A percentile compares a stretch with the other conserved stretches of the same genome.
phyloP scores from a whole-genome alignment of 1,140 invertebrate genomes.

The Drosophila albomicans region DNA sequence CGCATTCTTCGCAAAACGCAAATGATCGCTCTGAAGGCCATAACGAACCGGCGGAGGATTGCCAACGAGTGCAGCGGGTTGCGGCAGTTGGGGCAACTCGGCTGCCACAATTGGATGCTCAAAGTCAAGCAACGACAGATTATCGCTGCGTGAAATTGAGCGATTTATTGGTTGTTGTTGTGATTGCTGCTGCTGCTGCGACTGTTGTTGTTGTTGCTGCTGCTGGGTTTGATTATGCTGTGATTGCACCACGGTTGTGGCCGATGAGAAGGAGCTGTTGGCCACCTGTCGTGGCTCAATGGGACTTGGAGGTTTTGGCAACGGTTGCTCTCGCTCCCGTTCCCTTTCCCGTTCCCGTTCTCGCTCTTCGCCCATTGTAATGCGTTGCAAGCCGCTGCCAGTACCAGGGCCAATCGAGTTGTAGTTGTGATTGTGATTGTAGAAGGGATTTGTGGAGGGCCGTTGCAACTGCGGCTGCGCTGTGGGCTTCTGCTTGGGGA shows the following conservation, averaged over 20 bases:
- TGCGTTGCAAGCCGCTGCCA: conserved; percentile 41
- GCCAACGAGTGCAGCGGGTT: conserved; percentile 50
- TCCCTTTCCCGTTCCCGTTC: conserved; percentile 17
- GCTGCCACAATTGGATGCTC: conserved; percentile 82
- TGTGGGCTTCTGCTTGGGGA: conserved; percentile 73
- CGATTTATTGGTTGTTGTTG: conserved; percentile 45
- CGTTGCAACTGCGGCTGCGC: conserved; percentile 35
- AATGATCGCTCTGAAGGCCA: conserved; percentile 46
- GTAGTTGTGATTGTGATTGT: conserved; percentile 52
- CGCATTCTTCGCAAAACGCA: conserved; percentile 57
- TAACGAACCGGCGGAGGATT: conserved; percentile 35
- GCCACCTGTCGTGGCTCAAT: conserved; percentile 69
- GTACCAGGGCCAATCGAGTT: conserved; percentile 2
- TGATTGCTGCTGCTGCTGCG: conserved; percentile 18
- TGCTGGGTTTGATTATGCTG: conserved; percentile 38
- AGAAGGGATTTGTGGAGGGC: conserved; percentile 76
- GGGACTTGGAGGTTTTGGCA: conserved; percentile 65
- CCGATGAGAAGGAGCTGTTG: conserved; percentile 18
- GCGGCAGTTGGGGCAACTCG: conserved; percentile 50
- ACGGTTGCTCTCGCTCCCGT: conserved; percentile 42
- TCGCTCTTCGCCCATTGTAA: conserved; percentile 30
- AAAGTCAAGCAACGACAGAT: conserved; percentile 72
- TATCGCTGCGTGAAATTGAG: conserved; percentile 76
- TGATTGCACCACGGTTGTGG: conserved; percentile 8
- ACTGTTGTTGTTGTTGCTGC: conserved; percentile 25